A percentile compares a stretch with the other conserved stretches of the same genome.
Evolutionary conservation across 2,113 vertebrate species (phyloP).

Genomic region (Craseonycteris thonglongyai): DNA sequence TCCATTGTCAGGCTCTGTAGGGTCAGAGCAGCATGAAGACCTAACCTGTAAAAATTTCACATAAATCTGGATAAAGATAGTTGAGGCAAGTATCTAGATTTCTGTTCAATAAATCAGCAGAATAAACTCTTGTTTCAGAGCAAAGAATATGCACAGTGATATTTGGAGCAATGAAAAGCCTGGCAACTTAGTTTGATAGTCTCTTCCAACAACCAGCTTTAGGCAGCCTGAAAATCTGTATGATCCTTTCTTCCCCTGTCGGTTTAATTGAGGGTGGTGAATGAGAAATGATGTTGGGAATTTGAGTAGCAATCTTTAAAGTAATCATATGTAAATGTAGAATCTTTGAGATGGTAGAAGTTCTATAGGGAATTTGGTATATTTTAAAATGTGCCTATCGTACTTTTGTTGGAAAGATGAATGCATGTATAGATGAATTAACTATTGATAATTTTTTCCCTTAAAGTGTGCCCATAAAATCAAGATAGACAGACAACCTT

Average conservation of each 20-base stretch:
- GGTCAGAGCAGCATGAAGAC: neutral
- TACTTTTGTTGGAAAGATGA: constrained; percentile 8
- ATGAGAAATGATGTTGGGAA: neutral
- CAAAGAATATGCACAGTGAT: neutral
- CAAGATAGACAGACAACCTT: neutral
- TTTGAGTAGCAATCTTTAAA: neutral
- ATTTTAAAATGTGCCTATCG: neutral
- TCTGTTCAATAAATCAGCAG: neutral
- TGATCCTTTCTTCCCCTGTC: neutral
- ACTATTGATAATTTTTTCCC: neutral
- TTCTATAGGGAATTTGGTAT: constrained; percentile 14
- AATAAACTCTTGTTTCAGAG: neutral
- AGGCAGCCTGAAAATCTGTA: neutral
- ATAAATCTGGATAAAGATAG: neutral
- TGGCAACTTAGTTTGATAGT: neutral
- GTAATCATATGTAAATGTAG: neutral
- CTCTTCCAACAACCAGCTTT: neutral
- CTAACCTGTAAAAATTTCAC: neutral
- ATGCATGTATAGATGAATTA: neutral
- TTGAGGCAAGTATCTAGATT: neutral
- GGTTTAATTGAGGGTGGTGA: neutral
- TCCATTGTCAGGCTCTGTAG: neutral
- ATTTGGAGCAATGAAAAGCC: neutral
- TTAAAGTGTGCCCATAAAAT: constrained; percentile 1
- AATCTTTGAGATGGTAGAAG: neutral